Percentiles rank a stretch among this genome's conserved stretches.
Conservation (phyloP, 2,797 vertebrate species). For the Smutsia gigantea region DNA sequence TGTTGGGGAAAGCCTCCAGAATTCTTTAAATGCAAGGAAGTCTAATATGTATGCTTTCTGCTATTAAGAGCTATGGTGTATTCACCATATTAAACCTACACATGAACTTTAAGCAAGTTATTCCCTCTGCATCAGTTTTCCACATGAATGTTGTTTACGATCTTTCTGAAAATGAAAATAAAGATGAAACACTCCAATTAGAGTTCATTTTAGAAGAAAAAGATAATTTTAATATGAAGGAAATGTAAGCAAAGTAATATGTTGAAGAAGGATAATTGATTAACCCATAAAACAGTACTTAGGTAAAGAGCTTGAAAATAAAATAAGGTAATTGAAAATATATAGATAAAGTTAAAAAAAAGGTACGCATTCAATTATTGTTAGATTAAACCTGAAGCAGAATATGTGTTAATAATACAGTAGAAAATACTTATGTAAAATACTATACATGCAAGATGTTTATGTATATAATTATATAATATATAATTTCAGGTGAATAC, state of each 20-base stretch:
- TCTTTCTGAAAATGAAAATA: background rate
- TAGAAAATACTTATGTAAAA: background rate
- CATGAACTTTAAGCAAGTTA: background rate
- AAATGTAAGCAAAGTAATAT: background rate
- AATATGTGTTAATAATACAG: background rate
- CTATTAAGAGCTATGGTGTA: background rate
- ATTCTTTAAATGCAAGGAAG: background rate
- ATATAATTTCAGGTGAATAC: background rate
- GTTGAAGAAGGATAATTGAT: background rate
- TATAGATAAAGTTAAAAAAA: background rate
- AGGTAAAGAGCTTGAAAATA: background rate
- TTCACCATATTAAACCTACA: background rate
- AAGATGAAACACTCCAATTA: background rate
- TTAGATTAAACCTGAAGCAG: background rate
- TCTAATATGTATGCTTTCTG: background rate
- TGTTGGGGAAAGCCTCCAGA: background rate
- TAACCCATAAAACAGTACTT: background rate
- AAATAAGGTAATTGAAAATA: background rate
- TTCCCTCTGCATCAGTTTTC: background rate
- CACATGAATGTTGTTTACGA: background rate
- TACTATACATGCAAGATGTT: background rate
- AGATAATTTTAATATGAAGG: background rate
- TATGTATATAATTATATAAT: background rate
- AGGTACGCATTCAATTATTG: background rate
- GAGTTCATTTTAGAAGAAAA: background rate